These are phyloP conservation scores for Trissolcus brochymenae DNA, from an alignment of 2,888 invertebrate species.

Conservation along the genomic window DNA sequence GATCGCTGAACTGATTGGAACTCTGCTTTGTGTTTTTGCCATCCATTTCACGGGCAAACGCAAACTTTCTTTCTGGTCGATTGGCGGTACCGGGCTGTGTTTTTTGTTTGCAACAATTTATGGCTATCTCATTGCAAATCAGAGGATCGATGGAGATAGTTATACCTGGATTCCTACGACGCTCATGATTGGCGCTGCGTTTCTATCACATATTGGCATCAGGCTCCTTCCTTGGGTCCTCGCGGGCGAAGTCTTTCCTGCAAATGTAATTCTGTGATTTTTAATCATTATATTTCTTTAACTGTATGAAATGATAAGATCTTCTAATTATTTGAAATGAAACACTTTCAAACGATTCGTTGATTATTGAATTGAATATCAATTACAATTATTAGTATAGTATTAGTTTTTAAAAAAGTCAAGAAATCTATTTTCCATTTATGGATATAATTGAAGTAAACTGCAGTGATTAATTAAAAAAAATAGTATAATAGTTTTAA, in stretches of 20 bases:
- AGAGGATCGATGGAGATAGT: slow-evolving; percentile 44
- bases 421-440: no score
- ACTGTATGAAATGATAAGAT: not conserved
- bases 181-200: slow-evolving; percentile 82
- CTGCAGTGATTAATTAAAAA: no score
- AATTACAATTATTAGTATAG: no score
- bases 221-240: slow-evolving; percentile 88
- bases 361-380: no score
- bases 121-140: slow-evolving; percentile 70
- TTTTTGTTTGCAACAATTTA: slow-evolving; percentile 81
- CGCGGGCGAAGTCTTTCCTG: slow-evolving; percentile 83
- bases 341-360: no score
- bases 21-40: slow-evolving; percentile 81
- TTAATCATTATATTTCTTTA: not conserved
- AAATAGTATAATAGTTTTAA: not conserved
- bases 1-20: slow-evolving; percentile 83
- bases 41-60: slow-evolving; percentile 87
- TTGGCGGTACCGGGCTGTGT: slow-evolving; percentile 82
- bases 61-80: slow-evolving; percentile 82
- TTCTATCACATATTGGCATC: slow-evolving; percentile 84
- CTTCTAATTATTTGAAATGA: no score
- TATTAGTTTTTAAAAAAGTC: no score
- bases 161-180: slow-evolving; percentile 83
- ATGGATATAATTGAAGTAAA: no score
- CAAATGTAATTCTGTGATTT: slow-evolving; percentile 59